Conservation (phyloP, 1,140 invertebrate genomes). For the Metopolophium dirhodum region DNA sequence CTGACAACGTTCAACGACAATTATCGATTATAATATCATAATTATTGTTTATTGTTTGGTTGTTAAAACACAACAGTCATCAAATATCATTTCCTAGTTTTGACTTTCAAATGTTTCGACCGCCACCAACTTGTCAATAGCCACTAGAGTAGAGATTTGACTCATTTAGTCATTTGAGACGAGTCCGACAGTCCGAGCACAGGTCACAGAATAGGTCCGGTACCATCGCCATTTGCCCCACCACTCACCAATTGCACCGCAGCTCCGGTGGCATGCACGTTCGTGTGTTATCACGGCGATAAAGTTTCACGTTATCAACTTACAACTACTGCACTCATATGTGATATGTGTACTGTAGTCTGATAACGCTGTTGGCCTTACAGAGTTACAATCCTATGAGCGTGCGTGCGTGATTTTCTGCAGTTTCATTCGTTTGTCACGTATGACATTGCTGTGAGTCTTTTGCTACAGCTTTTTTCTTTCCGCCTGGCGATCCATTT, state of each 20-base stretch:
- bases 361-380: background rate
- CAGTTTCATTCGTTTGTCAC: slow-evolving; percentile 12
- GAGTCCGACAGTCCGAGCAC: too few species aligned
- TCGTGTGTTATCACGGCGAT: background rate
- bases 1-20: background rate
- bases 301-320: background rate
- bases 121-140: background rate
- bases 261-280: background rate
- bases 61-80: background rate
- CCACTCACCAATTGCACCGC: too few species aligned
- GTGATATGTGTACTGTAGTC: background rate
- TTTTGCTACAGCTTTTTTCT: background rate
- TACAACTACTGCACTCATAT: background rate
- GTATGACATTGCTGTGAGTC: slow-evolving; percentile 26
- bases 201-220: too few species aligned
- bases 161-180: too few species aligned
- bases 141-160: too few species aligned
- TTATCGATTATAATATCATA: background rate
- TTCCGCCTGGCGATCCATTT: background rate
- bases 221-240: too few species aligned
- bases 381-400: background rate
- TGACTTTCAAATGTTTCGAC: too few species aligned
- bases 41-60: background rate
- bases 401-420: background rate
- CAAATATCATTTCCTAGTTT: background rate